Percentiles rank a stretch among this genome's conserved stretches.
These are phyloP conservation scores for Clostera curtula DNA, from an alignment of 2,888 invertebrate genomes.

Conservation along the genomic window DNA sequence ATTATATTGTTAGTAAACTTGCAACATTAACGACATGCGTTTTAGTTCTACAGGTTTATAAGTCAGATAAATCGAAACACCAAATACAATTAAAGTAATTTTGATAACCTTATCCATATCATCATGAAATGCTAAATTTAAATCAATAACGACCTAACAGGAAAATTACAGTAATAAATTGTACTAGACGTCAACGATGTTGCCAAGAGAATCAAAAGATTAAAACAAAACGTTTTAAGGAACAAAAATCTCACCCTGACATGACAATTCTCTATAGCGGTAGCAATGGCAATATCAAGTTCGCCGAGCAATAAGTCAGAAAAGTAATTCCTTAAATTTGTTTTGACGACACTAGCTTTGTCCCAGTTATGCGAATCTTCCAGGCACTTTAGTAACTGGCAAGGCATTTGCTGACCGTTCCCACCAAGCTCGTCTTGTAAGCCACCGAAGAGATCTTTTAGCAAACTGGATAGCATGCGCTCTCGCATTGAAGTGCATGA, in stretches of 20 bases:
- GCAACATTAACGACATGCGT: too few species aligned
- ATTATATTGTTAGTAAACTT: too few species aligned
- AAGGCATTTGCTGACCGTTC: slow-evolving; percentile 46
- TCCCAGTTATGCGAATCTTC: slow-evolving; percentile 65
- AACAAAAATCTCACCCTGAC: slow-evolving; percentile 37
- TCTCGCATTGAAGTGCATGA: slow-evolving; percentile 54
- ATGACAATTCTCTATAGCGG: slow-evolving; percentile 59
- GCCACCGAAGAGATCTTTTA: slow-evolving; percentile 51
- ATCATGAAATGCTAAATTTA: too few species aligned
- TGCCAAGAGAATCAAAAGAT: slow-evolving; percentile 3
- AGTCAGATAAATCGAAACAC: too few species aligned
- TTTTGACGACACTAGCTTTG: slow-evolving; percentile 38
- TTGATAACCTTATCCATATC: too few species aligned
- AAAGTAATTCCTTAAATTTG: slow-evolving; percentile 46
- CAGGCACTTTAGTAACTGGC: slow-evolving; percentile 56
- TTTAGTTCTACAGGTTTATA: too few species aligned
- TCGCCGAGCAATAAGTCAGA: slow-evolving; percentile 47
- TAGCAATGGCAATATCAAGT: slow-evolving; percentile 59
- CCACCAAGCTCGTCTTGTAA: slow-evolving; percentile 44
- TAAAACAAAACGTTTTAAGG: not conserved
- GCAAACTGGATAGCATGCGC: slow-evolving; percentile 44
- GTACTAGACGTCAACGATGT: too few species aligned
- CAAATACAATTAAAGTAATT: too few species aligned
- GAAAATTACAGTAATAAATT: too few species aligned
- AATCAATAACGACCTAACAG: too few species aligned